A percentile compares a stretch with the other conserved stretches of the same genome.
phyloP scores from a whole-genome alignment of 2,797 vertebrate genomes.

The Ambastaia sidthimunki region DNA sequence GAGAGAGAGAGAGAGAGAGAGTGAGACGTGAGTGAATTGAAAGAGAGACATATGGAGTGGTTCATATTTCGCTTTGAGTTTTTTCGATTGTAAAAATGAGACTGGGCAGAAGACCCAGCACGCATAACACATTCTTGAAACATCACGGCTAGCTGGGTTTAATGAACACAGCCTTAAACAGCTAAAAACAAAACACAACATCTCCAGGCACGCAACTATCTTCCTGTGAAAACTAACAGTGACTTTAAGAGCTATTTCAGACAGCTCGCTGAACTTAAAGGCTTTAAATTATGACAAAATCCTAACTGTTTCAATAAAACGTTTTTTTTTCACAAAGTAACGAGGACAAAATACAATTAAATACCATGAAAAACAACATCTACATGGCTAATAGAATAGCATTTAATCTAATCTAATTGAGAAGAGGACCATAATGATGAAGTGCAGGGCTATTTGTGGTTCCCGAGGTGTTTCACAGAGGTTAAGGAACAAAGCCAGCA shows the following conservation, averaged over 20 bases:
- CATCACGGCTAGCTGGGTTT: constrained; percentile 66
- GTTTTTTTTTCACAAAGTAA: constrained; percentile 33
- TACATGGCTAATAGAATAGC: constrained; percentile 44
- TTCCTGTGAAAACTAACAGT: constrained; percentile 31
- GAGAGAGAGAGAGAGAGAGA: constrained; percentile 53
- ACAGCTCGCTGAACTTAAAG: constrained; percentile 11
- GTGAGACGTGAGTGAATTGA: constrained; percentile 68
- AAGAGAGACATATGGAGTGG: constrained; percentile 69
- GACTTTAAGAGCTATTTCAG: constrained; percentile 23
- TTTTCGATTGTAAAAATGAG: constrained; percentile 65
- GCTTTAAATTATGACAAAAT: constrained; percentile 38
- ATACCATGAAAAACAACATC: constrained; percentile 52
- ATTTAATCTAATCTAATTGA: constrained; percentile 50
- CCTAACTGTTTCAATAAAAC: constrained; percentile 35
- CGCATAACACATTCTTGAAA: constrained; percentile 71
- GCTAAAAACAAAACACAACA: constrained; percentile 47
- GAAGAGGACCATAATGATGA: constrained; percentile 40
- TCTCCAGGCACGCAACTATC: constrained; percentile 39
- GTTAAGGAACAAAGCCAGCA: constrained; percentile 30
- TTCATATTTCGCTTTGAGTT: constrained; percentile 55
- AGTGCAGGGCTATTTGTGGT: constrained; percentile 34
- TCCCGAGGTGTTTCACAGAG: constrained; percentile 38
- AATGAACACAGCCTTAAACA: constrained; percentile 64
- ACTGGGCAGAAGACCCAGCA: constrained; percentile 59
- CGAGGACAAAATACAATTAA: constrained; percentile 41